A percentile compares a stretch with the other conserved stretches of the same genome.
These are phyloP conservation scores for Stichodactyla mertensii DNA, from an alignment of 64 coral and sea anemone species.

Conservation along the genomic window DNA sequence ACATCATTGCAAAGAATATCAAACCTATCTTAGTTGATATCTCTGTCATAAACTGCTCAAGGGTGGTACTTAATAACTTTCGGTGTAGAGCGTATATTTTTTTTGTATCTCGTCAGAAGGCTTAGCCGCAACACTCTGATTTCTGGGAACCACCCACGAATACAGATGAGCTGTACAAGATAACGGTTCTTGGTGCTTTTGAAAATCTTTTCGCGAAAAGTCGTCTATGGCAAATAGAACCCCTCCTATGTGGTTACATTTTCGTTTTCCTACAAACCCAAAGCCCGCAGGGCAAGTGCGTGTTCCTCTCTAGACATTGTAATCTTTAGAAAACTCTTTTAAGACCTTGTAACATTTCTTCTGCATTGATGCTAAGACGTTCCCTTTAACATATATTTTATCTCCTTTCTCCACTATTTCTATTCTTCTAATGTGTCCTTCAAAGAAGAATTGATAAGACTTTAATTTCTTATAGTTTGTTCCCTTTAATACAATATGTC, in stretches of 20 bases:
- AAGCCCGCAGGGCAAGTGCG: conserved; percentile 24
- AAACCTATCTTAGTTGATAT: background rate
- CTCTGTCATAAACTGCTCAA: background rate
- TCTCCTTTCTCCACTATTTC: conserved; percentile 16
- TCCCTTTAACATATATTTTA: conserved; percentile 44
- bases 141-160: conserved; percentile 48
- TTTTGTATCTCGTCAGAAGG: background rate
- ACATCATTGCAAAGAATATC: conserved; percentile 21
- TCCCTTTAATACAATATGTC: conserved; percentile 26
- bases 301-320: conserved; percentile 15
- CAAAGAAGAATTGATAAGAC: conserved; percentile 39
- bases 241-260: conserved; percentile 60
- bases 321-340: conserved; percentile 27
- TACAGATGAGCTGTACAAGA: conserved; percentile 47
- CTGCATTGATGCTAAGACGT: conserved; percentile 48
- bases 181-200: conserved; percentile 34
- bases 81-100: background rate
- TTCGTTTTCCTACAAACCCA: conserved; percentile 30
- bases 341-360: conserved; percentile 40
- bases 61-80: background rate
- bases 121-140: background rate
- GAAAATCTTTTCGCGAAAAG: conserved; percentile 32
- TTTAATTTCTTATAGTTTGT: conserved; percentile 64
- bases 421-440: background rate
- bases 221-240: conserved; percentile 57